phyloP scores from a whole-genome alignment of 2,888 invertebrate species.

The Apodemia hepburni region DNA sequence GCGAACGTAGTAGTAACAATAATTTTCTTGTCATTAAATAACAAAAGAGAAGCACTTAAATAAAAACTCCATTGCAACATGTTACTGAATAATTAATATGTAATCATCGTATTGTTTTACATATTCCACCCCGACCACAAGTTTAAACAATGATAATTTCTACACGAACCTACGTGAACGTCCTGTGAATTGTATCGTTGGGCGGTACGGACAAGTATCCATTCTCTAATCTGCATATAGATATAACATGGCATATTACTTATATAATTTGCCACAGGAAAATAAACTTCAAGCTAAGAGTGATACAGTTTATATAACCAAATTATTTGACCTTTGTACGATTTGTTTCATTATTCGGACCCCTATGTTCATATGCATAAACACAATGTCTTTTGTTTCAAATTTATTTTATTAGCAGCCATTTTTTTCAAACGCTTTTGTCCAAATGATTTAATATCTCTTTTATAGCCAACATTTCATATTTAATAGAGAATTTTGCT shows the following conservation, averaged over 20 bases:
- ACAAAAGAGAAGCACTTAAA: neutral
- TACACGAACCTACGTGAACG: constrained; percentile 39
- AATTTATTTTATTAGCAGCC: constrained; percentile 32
- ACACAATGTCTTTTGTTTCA: constrained; percentile 35
- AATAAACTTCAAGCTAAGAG: constrained; percentile 1
- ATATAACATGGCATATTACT: constrained; percentile 36
- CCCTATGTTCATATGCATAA: constrained; percentile 40
- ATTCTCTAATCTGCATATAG: constrained; percentile 70
- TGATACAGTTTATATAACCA: neutral
- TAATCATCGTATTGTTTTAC: constrained; percentile 24
- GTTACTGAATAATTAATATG: constrained; percentile 14
- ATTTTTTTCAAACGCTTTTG: constrained; percentile 34
- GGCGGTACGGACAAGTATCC: constrained; percentile 62
- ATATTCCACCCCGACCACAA: constrained; percentile 31
- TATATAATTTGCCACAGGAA: constrained; percentile 9
- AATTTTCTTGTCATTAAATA: constrained; percentile 11
- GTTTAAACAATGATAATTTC: constrained; percentile 66
- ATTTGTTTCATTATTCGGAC: constrained; percentile 33
- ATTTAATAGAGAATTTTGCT: constrained; percentile 30
- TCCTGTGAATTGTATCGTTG: constrained; percentile 53
- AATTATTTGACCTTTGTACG: constrained; percentile 31
- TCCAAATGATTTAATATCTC: constrained; percentile 32
- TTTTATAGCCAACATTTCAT: constrained; percentile 23
- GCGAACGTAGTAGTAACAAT: neutral
- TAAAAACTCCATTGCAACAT: neutral